A percentile compares a stretch with the other conserved stretches of the same genome.
Conservation (phyloP, 2,888 invertebrate genomes). For the Mactromeris polynyma region DNA sequence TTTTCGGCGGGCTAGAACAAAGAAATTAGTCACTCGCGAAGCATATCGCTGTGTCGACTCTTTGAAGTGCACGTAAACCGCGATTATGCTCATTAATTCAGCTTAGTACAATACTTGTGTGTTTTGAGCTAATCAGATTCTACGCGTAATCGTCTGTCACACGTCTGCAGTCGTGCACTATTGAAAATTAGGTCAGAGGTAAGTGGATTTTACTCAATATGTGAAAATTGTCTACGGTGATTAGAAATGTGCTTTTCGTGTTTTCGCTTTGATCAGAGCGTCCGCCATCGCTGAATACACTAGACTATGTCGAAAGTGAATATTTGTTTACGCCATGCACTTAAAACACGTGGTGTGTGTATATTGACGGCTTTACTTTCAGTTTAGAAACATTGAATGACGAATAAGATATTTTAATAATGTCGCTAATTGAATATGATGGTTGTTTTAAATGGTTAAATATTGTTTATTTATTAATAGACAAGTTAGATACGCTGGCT, state of each 20-base stretch:
- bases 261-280: not conserved
- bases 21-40: slow-evolving; percentile 70
- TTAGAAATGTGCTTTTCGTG: not conserved
- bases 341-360: slow-evolving; percentile 11
- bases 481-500: not conserved
- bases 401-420: not conserved
- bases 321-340: slow-evolving; percentile 14
- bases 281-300: slow-evolving; percentile 21
- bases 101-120: slow-evolving; percentile 68
- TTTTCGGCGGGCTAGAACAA: slow-evolving; percentile 59
- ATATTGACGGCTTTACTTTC: slow-evolving; percentile 10
- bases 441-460: not conserved
- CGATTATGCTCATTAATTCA: slow-evolving; percentile 69
- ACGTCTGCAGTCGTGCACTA: slow-evolving; percentile 44
- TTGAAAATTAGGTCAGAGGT: slow-evolving; percentile 52
- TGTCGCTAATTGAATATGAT: not conserved
- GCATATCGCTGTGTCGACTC: slow-evolving; percentile 67
- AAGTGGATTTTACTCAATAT: slow-evolving; percentile 29
- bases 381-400: not conserved
- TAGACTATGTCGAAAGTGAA: not conserved
- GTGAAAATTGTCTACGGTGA: not conserved
- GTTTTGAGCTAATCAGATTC: slow-evolving; percentile 56
- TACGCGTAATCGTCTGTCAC: slow-evolving; percentile 59
- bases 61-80: slow-evolving; percentile 69
- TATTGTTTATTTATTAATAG: not conserved